These are phyloP conservation scores for Darevskia mixta DNA, from an alignment of 2,797 vertebrate genomes.

Conservation along the genomic window DNA sequence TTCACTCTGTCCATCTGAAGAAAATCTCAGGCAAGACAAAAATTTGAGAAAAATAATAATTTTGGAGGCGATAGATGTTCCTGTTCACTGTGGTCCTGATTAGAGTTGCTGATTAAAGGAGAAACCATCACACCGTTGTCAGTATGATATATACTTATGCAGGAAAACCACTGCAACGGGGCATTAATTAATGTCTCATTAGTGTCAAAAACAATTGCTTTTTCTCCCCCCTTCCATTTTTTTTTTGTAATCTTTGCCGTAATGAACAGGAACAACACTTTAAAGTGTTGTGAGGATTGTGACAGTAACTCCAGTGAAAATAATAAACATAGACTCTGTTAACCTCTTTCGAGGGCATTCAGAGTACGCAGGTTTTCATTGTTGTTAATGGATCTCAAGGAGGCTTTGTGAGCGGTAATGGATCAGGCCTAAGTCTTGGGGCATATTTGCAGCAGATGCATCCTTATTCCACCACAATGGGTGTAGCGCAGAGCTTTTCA, in stretches of 20 bases:
- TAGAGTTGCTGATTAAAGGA: background rate
- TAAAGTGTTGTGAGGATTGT: conserved; percentile 57
- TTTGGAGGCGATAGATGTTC: background rate
- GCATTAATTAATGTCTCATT: conserved; percentile 61
- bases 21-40: background rate
- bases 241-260: conserved; percentile 58
- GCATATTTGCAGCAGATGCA: no score
- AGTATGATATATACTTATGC: conserved; percentile 26
- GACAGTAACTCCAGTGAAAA: conserved; percentile 52
- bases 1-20: background rate
- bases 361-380: conserved; percentile 44
- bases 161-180: conserved; percentile 33
- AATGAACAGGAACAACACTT: conserved; percentile 58
- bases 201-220: conserved; percentile 60
- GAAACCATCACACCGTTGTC: background rate
- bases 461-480: background rate
- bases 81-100: background rate
- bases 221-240: background rate
- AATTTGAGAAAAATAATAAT: background rate
- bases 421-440: background rate
- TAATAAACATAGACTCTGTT: conserved; percentile 52
- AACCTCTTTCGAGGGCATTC: conserved; percentile 54
- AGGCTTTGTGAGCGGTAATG: background rate
- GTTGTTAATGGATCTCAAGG: conserved; percentile 36
- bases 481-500: no score